These are phyloP conservation scores for Crocuta crocuta DNA, from an alignment of 2,113 vertebrate species.

Conservation along the genomic window DNA sequence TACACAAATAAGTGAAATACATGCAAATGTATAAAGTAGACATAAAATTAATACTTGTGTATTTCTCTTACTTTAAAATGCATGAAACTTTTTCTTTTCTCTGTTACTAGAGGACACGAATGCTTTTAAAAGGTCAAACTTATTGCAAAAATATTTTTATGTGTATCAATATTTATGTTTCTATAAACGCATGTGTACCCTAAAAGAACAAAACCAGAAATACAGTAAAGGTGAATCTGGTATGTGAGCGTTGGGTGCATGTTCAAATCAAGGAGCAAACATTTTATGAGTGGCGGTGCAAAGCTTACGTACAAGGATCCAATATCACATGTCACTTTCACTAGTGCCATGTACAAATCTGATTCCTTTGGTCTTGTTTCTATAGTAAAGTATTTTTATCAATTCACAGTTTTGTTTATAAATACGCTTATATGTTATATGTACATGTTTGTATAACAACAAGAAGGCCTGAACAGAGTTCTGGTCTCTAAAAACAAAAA, in stretches of 20 bases:
- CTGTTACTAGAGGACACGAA: background rate
- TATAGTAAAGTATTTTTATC: background rate
- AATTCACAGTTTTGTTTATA: background rate
- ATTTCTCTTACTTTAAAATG: background rate
- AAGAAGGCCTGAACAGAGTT: background rate
- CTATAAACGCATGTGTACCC: background rate
- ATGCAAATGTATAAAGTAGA: background rate
- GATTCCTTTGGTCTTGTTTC: background rate
- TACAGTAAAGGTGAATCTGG: background rate
- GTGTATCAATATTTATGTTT: background rate
- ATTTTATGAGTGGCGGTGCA: background rate
- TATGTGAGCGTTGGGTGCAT: accelerated
- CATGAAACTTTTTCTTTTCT: background rate
- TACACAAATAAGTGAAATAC: background rate
- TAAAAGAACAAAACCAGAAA: constrained; percentile 3
- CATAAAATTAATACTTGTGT: background rate
- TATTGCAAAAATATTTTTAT: background rate
- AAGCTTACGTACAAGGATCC: background rate
- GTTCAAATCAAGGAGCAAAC: background rate
- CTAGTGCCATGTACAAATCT: background rate
- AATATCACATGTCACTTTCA: background rate
- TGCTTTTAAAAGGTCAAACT: constrained; percentile 13
- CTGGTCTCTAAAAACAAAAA: background rate
- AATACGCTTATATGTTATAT: background rate
- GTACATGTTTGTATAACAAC: background rate